Percentiles rank a stretch among this genome's conserved stretches.
Conservation (phyloP, 2,797 vertebrate species). For the Enteromius paludinosus region DNA sequence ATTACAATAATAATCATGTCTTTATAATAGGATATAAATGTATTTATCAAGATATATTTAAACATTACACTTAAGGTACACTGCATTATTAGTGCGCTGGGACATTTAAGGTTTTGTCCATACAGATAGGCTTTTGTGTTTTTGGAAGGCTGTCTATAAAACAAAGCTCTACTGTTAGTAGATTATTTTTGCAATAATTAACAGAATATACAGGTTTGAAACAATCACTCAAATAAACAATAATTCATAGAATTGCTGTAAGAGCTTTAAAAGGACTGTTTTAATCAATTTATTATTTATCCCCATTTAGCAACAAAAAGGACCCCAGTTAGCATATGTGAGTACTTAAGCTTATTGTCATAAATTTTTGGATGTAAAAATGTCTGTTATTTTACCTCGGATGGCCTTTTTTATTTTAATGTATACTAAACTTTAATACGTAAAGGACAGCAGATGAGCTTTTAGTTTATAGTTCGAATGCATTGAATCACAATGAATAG, state of each 20-base stretch:
- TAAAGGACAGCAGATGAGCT: background rate
- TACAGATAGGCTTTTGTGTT: background rate
- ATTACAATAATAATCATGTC: constrained; percentile 3
- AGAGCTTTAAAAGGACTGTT: constrained; percentile 14
- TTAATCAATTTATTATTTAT: constrained; percentile 69
- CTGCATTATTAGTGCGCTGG: background rate
- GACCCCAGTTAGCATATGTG: constrained; percentile 82
- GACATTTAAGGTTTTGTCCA: background rate
- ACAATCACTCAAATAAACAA: background rate
- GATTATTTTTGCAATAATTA: background rate
- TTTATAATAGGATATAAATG: constrained; percentile 15
- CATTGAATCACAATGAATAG: background rate
- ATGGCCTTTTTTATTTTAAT: background rate
- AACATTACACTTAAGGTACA: background rate
- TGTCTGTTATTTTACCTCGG: no score
- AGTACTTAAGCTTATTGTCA: constrained; percentile 76
- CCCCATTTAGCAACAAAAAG: constrained; percentile 82
- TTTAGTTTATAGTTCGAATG: background rate
- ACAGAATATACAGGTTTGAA: background rate
- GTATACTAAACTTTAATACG: background rate
- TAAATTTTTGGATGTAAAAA: constrained; percentile 61
- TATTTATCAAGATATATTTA: constrained; percentile 26
- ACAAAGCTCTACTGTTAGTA: background rate
- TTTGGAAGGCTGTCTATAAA: constrained; percentile 1
- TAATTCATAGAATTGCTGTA: background rate